A percentile compares a stretch with the other conserved stretches of the same genome.
These are phyloP conservation scores for Phoxinus phoxinus DNA, from an alignment of 2,113 vertebrate genomes.

Conservation along the genomic window DNA sequence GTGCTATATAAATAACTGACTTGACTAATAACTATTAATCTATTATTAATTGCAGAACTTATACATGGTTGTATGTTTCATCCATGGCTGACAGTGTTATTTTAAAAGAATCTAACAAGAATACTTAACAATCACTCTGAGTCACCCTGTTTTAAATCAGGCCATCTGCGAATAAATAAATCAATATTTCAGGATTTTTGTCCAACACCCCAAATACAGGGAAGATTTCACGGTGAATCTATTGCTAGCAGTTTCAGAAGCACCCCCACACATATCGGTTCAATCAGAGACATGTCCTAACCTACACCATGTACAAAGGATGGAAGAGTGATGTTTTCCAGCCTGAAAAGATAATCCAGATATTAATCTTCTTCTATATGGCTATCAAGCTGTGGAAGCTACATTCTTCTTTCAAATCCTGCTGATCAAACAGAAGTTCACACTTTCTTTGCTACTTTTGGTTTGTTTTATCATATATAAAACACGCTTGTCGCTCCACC, in stretches of 20 bases:
- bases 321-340: slow-evolving; percentile 17
- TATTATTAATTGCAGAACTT: neutral
- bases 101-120: too few species aligned
- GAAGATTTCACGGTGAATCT: slow-evolving; percentile 24
- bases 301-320: neutral
- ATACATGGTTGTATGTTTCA: neutral
- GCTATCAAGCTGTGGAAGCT: neutral
- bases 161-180: neutral
- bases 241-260: neutral
- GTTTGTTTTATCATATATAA: neutral
- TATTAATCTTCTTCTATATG: slow-evolving; percentile 22
- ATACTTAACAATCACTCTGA: too few species aligned
- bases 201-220: neutral
- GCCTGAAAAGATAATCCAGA: neutral
- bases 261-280: neutral
- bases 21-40: too few species aligned
- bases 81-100: too few species aligned
- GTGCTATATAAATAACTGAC: too few species aligned
- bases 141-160: neutral
- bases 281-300: slow-evolving; percentile 29
- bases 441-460: neutral
- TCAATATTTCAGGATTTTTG: neutral
- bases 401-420: neutral
- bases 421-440: neutral
- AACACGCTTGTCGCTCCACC: neutral